Evolutionary conservation across 2,113 vertebrate species (phyloP).

Genomic region (Riparia riparia): DNA sequence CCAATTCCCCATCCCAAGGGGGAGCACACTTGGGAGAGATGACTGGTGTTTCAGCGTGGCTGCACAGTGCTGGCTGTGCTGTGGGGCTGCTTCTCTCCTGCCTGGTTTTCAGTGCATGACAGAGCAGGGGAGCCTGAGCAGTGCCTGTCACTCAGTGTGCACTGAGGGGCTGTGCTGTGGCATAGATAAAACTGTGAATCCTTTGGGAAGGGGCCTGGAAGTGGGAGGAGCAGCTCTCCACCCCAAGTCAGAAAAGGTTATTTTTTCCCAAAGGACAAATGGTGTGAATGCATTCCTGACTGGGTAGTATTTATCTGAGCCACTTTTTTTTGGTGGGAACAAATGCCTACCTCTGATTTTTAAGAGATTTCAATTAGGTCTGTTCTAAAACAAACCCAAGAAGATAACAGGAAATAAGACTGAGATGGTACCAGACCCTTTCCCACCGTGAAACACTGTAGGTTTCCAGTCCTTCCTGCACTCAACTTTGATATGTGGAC

Average conservation of each 20-base stretch:
- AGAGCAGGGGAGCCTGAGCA: fast-evolving
- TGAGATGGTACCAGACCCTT: not conserved
- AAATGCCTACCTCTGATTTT: not conserved
- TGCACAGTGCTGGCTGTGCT: not conserved
- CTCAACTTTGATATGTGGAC: not conserved
- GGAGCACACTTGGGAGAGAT: not conserved
- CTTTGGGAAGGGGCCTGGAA: not conserved
- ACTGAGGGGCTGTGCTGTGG: not conserved
- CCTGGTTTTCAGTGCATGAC: not conserved
- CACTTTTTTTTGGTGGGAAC: not conserved
- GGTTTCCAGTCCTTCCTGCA: not conserved
- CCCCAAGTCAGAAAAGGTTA: fast-evolving
- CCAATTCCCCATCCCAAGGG: not conserved
- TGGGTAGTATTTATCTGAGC: not conserved
- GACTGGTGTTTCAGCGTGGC: not conserved
- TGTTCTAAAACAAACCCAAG: not conserved
- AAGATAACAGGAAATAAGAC: not conserved
- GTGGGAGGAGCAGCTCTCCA: not conserved
- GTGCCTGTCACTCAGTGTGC: not conserved
- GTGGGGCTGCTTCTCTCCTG: not conserved
- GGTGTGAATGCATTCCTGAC: not conserved
- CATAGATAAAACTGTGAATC: not conserved
- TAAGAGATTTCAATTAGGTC: not conserved
- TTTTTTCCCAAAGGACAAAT: not conserved
- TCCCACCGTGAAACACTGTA: fast-evolving